Conservation (phyloP, 2,888 invertebrate species). For the Tenthredo livida region DNA sequence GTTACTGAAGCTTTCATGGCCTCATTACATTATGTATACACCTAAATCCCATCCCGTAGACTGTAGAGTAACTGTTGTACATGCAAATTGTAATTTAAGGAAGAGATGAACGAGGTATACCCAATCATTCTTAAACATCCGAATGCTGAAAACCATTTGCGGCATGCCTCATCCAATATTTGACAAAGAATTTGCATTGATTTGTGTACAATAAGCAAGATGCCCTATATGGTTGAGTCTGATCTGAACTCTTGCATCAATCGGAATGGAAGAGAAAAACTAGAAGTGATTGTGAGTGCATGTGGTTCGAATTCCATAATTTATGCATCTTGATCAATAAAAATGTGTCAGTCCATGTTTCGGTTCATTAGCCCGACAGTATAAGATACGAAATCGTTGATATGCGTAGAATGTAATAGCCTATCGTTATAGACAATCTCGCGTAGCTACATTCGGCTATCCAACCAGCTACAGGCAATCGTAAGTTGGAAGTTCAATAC, state of each 20-base stretch:
- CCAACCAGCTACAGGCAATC: background rate
- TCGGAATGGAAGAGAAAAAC: background rate
- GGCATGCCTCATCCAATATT: background rate
- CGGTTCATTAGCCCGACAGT: too few relatives aligned
- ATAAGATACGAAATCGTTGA: background rate
- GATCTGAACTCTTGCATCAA: background rate
- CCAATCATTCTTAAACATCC: background rate
- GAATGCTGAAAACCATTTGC: background rate
- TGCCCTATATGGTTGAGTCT: background rate
- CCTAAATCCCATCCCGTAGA: background rate
- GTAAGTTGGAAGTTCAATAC: conserved; percentile 38
- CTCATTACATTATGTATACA: background rate
- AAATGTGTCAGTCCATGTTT: background rate
- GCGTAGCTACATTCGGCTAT: background rate
- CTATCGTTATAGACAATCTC: background rate
- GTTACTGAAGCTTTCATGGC: background rate
- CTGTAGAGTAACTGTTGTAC: background rate
- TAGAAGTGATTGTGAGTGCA: background rate
- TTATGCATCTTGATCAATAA: background rate
- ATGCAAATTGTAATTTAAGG: background rate
- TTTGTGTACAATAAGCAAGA: background rate
- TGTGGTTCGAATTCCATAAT: background rate
- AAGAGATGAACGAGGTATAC: background rate
- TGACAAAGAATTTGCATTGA: background rate
- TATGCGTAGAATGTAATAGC: background rate